A percentile compares a stretch with the other conserved stretches of the same genome.
phyloP scores from a whole-genome alignment of 2,797 vertebrate species.

The Dendrocincla fuliginosa region DNA sequence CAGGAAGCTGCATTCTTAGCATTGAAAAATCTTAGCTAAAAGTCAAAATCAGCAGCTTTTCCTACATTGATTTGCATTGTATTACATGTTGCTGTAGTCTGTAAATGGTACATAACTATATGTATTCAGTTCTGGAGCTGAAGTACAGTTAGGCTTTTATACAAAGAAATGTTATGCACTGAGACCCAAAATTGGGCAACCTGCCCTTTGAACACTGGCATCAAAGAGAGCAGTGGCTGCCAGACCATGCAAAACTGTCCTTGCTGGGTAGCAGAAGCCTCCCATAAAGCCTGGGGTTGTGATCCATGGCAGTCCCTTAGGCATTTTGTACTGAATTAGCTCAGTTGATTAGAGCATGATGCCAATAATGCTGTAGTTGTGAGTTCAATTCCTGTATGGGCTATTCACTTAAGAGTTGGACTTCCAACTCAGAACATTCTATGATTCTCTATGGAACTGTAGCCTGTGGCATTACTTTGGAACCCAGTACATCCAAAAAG shows the following conservation, averaged over 20 bases:
- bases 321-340: neutral
- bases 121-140: neutral
- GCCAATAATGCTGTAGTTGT: neutral
- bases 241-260: neutral
- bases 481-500: neutral
- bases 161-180: neutral
- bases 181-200: neutral
- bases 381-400: neutral
- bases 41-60: neutral
- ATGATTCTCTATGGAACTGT: neutral
- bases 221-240: neutral
- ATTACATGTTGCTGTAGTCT: neutral
- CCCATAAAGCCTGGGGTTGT: neutral
- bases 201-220: neutral
- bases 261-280: neutral
- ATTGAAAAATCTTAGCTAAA: neutral
- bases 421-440: neutral
- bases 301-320: neutral
- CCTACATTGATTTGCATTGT: neutral
- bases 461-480: neutral
- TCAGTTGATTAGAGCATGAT: neutral
- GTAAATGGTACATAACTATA: neutral
- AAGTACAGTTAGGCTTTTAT: neutral
- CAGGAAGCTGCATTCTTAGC: neutral
- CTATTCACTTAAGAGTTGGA: neutral